Conservation (phyloP, 2,888 invertebrate genomes). For the Pristionchus arcanus region DNA sequence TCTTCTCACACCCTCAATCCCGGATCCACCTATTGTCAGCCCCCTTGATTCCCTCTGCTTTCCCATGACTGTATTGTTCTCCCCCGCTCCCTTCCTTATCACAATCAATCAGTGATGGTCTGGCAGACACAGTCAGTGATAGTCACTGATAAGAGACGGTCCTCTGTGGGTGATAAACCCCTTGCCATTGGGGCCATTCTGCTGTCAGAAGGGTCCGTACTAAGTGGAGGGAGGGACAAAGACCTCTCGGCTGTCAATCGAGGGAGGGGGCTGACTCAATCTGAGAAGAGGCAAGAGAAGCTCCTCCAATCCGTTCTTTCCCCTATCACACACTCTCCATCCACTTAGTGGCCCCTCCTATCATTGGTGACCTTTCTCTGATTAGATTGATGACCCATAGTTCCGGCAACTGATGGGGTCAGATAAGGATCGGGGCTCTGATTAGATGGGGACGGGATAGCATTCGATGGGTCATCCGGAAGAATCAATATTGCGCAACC, state of each 20-base stretch:
- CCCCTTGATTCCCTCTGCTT: neutral
- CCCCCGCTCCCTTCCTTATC: neutral
- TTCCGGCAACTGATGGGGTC: conserved; percentile 25
- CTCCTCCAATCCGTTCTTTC: neutral
- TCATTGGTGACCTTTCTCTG: conserved; percentile 28
- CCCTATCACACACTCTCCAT: neutral
- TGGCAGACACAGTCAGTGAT: neutral
- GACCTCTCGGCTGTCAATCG: conserved; percentile 31
- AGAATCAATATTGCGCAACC: conserved; percentile 44
- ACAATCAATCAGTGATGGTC: conserved; percentile 17
- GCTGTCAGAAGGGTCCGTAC: conserved; percentile 9
- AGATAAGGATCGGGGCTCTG: conserved; percentile 30
- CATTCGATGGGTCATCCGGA: neutral
- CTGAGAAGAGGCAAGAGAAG: neutral
- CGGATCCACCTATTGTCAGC: neutral
- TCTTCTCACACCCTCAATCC: conserved; percentile 22
- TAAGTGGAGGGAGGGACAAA: conserved; percentile 1
- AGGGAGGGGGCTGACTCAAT: neutral
- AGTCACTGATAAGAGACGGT: neutral
- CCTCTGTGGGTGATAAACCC: neutral
- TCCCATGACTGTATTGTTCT: conserved; percentile 39
- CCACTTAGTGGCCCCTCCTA: neutral
- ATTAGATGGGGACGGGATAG: conserved; percentile 33
- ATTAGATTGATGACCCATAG: conserved; percentile 52
- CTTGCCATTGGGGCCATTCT: conserved; percentile 27